phyloP scores from a whole-genome alignment of 2,888 invertebrate genomes.

The Mythimna loreyi region DNA sequence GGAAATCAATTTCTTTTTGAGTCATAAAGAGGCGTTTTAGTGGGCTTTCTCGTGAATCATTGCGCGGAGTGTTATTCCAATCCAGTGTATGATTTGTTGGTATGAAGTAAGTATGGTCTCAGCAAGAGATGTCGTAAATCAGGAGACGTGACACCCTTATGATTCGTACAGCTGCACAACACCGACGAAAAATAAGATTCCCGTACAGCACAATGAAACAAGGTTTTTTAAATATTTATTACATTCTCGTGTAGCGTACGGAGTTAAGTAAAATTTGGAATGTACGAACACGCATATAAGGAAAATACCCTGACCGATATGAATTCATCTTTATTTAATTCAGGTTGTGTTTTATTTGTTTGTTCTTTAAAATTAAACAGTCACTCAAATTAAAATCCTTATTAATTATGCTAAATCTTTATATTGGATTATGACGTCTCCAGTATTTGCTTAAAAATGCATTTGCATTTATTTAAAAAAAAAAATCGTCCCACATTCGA shows the following conservation, averaged over 20 bases:
- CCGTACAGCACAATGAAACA: conserved; percentile 68
- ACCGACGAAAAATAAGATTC: conserved; percentile 78
- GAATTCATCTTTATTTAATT: not conserved
- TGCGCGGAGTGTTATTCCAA: conserved; percentile 70
- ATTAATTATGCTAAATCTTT: too few species aligned
- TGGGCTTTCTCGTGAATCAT: conserved; percentile 81
- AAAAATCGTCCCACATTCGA: too few species aligned
- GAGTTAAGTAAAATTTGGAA: conserved; percentile 35
- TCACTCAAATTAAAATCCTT: too few species aligned
- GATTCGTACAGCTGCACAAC: conserved; percentile 80
- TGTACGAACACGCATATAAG: conserved; percentile 16
- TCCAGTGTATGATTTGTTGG: conserved; percentile 83
- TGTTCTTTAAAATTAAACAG: too few species aligned
- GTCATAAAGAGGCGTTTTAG: conserved; percentile 84
- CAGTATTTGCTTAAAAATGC: not conserved
- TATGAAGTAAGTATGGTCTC: conserved; percentile 81
- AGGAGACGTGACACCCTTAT: conserved; percentile 80
- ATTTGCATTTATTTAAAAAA: not conserved
- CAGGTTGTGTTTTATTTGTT: conserved; percentile 1
- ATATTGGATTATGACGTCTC: not conserved
- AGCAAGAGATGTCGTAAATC: conserved; percentile 87
- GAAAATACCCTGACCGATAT: not conserved
- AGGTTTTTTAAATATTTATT: conserved; percentile 67
- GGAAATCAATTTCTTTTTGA: conserved; percentile 87
- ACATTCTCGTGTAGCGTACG: conserved; percentile 35